A percentile compares a stretch with the other conserved stretches of the same genome.
Evolutionary conservation across 2,797 vertebrate genomes (phyloP).

Genomic region (Notoglanidium macrostoma): DNA sequence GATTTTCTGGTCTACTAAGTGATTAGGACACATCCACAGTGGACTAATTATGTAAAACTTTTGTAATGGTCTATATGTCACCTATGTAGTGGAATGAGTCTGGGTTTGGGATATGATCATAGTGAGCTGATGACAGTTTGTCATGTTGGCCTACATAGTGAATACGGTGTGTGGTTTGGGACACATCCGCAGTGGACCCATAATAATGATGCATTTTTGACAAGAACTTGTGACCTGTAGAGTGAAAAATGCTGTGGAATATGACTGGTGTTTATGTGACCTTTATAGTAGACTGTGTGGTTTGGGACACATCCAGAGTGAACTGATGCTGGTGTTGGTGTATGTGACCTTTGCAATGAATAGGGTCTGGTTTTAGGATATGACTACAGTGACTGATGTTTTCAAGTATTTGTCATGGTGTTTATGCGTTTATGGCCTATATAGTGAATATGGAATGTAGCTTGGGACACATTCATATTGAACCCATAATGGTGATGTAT

Average conservation of each 20-base stretch:
- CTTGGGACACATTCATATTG: not conserved
- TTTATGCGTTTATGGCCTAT: not conserved
- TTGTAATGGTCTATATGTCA: not conserved
- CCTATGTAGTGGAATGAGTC: not conserved
- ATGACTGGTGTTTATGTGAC: not conserved
- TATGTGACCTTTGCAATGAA: not conserved
- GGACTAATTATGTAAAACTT: not conserved
- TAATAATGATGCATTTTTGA: not conserved
- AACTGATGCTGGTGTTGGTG: not conserved
- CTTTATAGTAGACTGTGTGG: not conserved
- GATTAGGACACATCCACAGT: not conserved
- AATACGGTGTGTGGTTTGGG: not conserved
- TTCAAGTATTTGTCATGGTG: not conserved
- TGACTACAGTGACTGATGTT: not conserved
- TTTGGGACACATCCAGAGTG: not conserved
- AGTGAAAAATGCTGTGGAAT: not conserved
- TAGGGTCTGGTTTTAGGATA: not conserved
- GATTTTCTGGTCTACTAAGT: no score
- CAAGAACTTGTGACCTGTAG: not conserved
- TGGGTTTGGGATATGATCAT: not conserved
- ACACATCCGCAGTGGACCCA: not conserved
- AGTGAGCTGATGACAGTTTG: not conserved
- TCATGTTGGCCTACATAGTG: not conserved
- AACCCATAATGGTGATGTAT: not conserved
- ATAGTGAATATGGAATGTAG: not conserved